These are phyloP conservation scores for Limnephilus marmoratus DNA, from an alignment of 2,888 invertebrate species.

Conservation along the genomic window DNA sequence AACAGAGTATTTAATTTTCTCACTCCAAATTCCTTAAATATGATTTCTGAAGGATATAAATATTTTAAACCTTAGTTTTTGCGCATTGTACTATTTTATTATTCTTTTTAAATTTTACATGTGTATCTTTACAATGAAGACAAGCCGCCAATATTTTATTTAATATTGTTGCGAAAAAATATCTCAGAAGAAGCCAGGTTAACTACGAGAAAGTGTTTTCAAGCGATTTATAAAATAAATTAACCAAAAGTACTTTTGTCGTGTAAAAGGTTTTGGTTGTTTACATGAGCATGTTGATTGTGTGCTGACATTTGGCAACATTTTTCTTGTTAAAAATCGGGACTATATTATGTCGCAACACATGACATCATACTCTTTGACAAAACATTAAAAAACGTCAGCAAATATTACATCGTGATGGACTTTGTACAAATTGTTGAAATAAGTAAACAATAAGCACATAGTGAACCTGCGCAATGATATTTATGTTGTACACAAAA, in stretches of 20 bases:
- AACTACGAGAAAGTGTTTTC: too few relatives aligned
- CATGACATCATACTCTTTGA: neutral
- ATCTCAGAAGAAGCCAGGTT: too few relatives aligned
- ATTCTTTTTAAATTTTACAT: too few relatives aligned
- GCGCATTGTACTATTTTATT: too few relatives aligned
- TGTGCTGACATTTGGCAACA: slow-evolving; percentile 13
- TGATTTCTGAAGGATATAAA: too few relatives aligned
- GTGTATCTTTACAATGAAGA: too few relatives aligned
- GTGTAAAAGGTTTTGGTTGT: neutral
- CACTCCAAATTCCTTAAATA: too few relatives aligned
- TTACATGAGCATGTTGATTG: neutral
- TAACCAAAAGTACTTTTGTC: neutral
- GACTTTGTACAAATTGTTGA: neutral
- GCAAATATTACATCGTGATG: neutral
- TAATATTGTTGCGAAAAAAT: too few relatives aligned
- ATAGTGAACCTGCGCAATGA: neutral
- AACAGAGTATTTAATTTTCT: too few relatives aligned
- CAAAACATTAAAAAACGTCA: neutral
- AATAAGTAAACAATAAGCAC: neutral
- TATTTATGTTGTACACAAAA: neutral
- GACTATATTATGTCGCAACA: slow-evolving; percentile 2
- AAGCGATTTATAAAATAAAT: neutral
- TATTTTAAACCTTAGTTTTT: too few relatives aligned
- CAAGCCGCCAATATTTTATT: too few relatives aligned
- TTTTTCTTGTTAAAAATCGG: slow-evolving; percentile 2